Percentiles rank a stretch among this genome's conserved stretches.
Conservation (phyloP, 2,888 invertebrate species). For the Laspeyria flexula region DNA sequence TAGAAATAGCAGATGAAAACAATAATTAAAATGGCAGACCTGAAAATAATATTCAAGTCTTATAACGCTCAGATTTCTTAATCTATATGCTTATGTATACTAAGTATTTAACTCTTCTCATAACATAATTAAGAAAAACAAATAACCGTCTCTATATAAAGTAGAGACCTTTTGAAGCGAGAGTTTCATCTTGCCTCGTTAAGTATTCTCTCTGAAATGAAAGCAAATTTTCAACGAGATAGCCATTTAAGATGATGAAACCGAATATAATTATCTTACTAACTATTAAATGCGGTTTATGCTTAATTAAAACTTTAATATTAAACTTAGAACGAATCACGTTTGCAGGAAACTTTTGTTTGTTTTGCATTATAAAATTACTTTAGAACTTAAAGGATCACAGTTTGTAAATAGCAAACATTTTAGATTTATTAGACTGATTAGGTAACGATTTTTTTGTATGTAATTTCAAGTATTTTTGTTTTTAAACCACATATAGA, state of each 20-base stretch:
- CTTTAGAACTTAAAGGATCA: conserved; percentile 9
- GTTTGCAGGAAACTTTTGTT: conserved; percentile 8
- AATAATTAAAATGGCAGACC: no score
- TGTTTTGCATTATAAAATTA: conserved; percentile 9
- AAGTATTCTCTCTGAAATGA: conserved; percentile 20
- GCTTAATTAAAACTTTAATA: conserved; percentile 26
- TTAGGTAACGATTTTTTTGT: no score
- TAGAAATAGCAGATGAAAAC: no score
- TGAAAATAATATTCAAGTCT: no score
- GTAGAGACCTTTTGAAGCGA: not conserved
- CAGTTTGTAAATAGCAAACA: not conserved
- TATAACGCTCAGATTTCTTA: no score
- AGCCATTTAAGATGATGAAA: conserved; percentile 21
- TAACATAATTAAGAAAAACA: no score
- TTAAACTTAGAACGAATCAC: conserved; percentile 14
- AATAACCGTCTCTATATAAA: not conserved
- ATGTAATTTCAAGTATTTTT: no score
- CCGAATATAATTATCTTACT: conserved; percentile 30
- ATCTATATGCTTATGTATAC: no score
- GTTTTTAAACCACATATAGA: no score
- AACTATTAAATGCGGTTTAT: conserved; percentile 23
- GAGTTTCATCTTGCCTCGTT: conserved; percentile 7
- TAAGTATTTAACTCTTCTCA: no score
- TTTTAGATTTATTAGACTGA: no score
- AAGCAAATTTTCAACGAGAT: conserved; percentile 13